These are phyloP conservation scores for Mystacides longicornis DNA, from an alignment of 2,888 invertebrate genomes.

Conservation along the genomic window DNA sequence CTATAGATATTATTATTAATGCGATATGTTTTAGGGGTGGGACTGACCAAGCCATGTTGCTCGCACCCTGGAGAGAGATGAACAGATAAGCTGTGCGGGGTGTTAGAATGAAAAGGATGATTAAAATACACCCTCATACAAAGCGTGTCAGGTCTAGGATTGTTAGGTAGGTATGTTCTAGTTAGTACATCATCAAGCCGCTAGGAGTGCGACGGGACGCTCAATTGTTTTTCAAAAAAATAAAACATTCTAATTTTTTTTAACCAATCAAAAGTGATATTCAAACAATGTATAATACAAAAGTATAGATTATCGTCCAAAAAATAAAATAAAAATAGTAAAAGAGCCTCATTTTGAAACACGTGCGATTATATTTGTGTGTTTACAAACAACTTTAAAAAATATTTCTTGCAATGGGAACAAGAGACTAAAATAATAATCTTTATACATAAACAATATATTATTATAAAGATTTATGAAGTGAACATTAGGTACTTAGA, in stretches of 20 bases:
- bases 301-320: too few relatives aligned
- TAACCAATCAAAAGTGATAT: background rate
- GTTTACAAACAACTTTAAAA: too few relatives aligned
- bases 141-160: conserved; percentile 14
- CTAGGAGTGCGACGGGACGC: conserved; percentile 23
- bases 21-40: conserved; percentile 8
- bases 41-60: conserved; percentile 12
- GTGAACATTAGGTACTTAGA: too few relatives aligned
- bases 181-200: conserved; percentile 24
- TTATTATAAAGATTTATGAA: too few relatives aligned
- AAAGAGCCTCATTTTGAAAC: too few relatives aligned
- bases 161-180: conserved; percentile 1
- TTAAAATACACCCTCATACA: conserved; percentile 14
- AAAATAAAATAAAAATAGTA: too few relatives aligned
- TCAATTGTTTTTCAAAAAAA: conserved; percentile 8
- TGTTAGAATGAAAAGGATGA: conserved; percentile 10
- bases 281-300: too few relatives aligned
- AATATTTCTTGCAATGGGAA: too few relatives aligned
- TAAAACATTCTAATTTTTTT: background rate
- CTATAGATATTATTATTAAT: too few relatives aligned
- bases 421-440: too few relatives aligned
- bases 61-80: conserved; percentile 10
- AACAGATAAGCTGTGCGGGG: conserved; percentile 1
- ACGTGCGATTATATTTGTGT: too few relatives aligned
- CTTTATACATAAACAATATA: too few relatives aligned